Conservation (phyloP, 2,113 vertebrate genomes). For the Hyaena hyaena region DNA sequence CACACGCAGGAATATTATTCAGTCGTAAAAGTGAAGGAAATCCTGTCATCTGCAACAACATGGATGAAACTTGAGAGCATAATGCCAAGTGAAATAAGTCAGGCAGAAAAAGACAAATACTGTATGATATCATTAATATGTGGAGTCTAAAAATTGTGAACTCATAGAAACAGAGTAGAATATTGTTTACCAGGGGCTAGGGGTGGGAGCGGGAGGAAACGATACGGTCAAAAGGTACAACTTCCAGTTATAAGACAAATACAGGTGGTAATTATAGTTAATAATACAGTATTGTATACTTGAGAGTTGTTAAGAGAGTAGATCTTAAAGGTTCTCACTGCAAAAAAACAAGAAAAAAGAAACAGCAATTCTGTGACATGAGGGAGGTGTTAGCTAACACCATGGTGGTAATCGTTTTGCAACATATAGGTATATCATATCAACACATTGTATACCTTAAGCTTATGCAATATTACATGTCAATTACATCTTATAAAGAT, state of each 20-base stretch:
- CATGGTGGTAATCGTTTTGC: neutral
- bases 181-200: neutral
- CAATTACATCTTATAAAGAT: neutral
- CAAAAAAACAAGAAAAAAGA: neutral
- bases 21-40: neutral
- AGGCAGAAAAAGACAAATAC: neutral
- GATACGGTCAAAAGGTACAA: neutral
- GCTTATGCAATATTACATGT: neutral
- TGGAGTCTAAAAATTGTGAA: neutral
- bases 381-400: neutral
- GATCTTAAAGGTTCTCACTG: neutral
- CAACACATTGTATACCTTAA: neutral
- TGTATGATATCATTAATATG: neutral
- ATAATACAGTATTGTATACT: neutral
- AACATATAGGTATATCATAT: neutral
- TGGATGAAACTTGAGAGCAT: neutral
- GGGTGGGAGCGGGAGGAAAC: neutral
- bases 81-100: neutral
- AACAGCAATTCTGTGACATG: neutral
- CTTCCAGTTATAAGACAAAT: neutral
- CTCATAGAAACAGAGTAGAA: neutral
- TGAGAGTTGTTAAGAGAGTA: neutral
- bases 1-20: neutral
- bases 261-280: neutral
- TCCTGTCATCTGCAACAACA: neutral